Conservation (phyloP, 2,797 vertebrate genomes). For the Sus cebifrons region DNA sequence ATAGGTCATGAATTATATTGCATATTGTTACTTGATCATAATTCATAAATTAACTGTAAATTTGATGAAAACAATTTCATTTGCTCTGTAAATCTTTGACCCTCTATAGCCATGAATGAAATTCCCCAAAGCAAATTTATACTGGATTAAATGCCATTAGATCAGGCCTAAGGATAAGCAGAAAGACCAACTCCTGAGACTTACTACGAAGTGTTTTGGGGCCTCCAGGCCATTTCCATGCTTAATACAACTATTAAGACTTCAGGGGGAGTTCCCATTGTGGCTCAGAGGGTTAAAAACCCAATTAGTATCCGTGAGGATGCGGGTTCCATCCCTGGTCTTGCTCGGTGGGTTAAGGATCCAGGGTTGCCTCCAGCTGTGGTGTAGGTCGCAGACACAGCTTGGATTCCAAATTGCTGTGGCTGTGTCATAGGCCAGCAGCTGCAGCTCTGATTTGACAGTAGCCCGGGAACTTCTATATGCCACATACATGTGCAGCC, state of each 20-base stretch:
- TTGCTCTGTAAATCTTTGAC: slow-evolving; percentile 24
- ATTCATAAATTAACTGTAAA: slow-evolving; percentile 58
- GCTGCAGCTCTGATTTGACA: too few relatives aligned
- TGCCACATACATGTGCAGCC: too few relatives aligned
- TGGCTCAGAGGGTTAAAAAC: too few relatives aligned
- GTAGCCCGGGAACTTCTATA: too few relatives aligned
- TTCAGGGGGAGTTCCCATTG: not conserved
- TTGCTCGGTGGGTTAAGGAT: too few relatives aligned
- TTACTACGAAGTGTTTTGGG: not conserved
- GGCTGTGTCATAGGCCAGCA: too few relatives aligned
- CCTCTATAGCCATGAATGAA: not conserved
- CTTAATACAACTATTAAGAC: not conserved
- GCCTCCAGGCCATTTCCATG: not conserved
- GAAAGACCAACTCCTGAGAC: not conserved
- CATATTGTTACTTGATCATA: not conserved
- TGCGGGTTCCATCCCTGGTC: too few relatives aligned
- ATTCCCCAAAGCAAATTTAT: not conserved
- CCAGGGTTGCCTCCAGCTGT: too few relatives aligned
- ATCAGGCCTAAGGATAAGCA: not conserved
- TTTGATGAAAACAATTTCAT: slow-evolving; percentile 41
- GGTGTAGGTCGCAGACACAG: too few relatives aligned
- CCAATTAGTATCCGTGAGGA: too few relatives aligned
- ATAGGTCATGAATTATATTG: not conserved
- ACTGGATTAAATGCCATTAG: not conserved
- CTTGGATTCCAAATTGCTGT: too few relatives aligned